These are phyloP conservation scores for Plectropomus leopardus DNA, from an alignment of 2,113 vertebrate species.

Conservation along the genomic window DNA sequence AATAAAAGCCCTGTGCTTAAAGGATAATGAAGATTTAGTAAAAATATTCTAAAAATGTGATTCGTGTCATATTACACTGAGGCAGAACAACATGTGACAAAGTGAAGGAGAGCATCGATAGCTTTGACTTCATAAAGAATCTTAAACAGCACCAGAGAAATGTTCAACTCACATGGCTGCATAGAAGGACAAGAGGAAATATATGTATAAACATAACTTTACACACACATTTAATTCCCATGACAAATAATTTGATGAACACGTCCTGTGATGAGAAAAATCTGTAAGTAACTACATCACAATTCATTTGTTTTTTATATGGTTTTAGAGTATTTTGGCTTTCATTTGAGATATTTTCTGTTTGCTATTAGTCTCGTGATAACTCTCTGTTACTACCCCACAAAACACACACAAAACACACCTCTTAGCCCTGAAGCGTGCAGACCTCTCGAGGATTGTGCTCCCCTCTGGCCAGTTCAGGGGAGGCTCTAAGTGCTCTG, in stretches of 20 bases:
- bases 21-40: background rate
- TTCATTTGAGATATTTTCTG: slow-evolving; percentile 6
- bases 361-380: slow-evolving; percentile 25
- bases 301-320: background rate
- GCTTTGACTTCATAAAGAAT: background rate
- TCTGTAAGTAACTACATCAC: background rate
- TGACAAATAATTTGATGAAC: background rate
- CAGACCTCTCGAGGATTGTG: slow-evolving; percentile 68
- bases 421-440: slow-evolving; percentile 69
- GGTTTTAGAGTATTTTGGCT: slow-evolving; percentile 1
- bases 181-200: background rate
- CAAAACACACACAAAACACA: slow-evolving; percentile 55
- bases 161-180: too few relatives aligned
- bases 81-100: background rate
- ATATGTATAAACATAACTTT: too few relatives aligned
- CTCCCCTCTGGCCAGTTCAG: slow-evolving; percentile 72
- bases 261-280: background rate
- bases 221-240: slow-evolving; percentile 12
- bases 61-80: background rate
- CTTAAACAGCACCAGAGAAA: too few relatives aligned
- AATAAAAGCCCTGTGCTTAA: slow-evolving; percentile 79
- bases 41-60: background rate
- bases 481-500: slow-evolving; percentile 83
- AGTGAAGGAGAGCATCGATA: background rate
- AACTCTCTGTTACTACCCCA: slow-evolving; percentile 24